These are phyloP conservation scores for Macaria notata DNA, from an alignment of 2,888 invertebrate genomes.

Conservation along the genomic window DNA sequence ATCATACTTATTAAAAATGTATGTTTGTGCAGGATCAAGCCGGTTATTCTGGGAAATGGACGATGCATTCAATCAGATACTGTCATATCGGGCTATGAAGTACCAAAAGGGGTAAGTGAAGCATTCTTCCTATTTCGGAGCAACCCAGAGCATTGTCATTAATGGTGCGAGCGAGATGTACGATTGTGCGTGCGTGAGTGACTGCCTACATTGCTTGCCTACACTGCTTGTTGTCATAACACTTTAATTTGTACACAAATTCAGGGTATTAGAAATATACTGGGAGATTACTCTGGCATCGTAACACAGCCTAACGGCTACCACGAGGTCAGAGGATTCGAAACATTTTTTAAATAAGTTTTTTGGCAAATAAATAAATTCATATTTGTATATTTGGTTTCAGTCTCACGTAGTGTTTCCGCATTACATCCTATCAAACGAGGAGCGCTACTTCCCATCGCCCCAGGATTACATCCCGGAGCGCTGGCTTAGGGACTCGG, in stretches of 20 bases:
- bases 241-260: no score
- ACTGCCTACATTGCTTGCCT: no score
- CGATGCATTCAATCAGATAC: slow-evolving; percentile 89
- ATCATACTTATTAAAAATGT: neutral
- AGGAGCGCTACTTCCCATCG: slow-evolving; percentile 86
- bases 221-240: no score
- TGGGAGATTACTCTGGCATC: no score
- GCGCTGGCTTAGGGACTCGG: slow-evolving; percentile 86
- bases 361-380: no score
- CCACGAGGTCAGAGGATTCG: no score
- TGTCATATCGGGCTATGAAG: slow-evolving; percentile 88
- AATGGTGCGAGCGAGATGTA: no score
- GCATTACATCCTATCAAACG: slow-evolving; percentile 89
- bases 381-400: slow-evolving; percentile 41
- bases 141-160: neutral
- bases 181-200: no score
- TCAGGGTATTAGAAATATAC: no score
- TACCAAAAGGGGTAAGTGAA: slow-evolving; percentile 89
- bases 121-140: neutral
- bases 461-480: slow-evolving; percentile 88
- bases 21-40: slow-evolving; percentile 85
- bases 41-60: slow-evolving; percentile 91
- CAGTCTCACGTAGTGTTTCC: slow-evolving; percentile 91
- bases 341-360: no score
- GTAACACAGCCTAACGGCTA: no score